Evolutionary conservation across 35 echinoderm and acorn worm genomes (phyloP).

Genomic region (Eucidaris tribuloides): DNA sequence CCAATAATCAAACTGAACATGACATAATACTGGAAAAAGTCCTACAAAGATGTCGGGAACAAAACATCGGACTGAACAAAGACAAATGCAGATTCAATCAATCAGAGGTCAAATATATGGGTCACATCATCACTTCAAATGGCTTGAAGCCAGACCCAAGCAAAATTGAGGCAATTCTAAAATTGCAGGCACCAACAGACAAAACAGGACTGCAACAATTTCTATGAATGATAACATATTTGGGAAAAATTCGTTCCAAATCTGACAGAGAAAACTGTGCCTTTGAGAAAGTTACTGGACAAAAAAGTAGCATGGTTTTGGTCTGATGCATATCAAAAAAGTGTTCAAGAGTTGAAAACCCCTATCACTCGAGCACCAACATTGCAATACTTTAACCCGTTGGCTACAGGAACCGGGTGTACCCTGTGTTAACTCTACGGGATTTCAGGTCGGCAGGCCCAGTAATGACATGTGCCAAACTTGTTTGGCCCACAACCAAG

Average conservation of each 20-base stretch:
- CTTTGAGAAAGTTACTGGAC: neutral
- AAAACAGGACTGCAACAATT: constrained; percentile 11
- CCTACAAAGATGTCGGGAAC: constrained; percentile 27
- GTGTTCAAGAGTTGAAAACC: neutral
- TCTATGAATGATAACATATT: constrained; percentile 21
- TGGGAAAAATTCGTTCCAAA: constrained; percentile 34
- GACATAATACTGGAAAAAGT: constrained; percentile 27
- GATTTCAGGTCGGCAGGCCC: too few species aligned
- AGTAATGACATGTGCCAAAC: too few species aligned
- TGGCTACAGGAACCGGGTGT: too few species aligned
- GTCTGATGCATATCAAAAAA: neutral
- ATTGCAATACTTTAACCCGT: too few species aligned
- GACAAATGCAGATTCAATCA: constrained; percentile 28
- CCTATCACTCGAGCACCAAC: too few species aligned
- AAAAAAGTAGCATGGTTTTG: neutral
- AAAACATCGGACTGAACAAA: constrained; percentile 27
- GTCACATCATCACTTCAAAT: constrained; percentile 41
- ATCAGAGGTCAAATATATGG: constrained; percentile 51
- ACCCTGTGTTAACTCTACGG: too few species aligned
- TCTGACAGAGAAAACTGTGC: neutral
- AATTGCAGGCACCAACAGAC: constrained; percentile 7
- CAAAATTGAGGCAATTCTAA: constrained; percentile 26
- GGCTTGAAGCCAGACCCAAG: constrained; percentile 42
- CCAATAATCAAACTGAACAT: constrained; percentile 37
- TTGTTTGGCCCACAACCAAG: too few species aligned